Evolutionary conservation across 2,113 vertebrate species (phyloP).

Genomic region (Vidua chalybeata): DNA sequence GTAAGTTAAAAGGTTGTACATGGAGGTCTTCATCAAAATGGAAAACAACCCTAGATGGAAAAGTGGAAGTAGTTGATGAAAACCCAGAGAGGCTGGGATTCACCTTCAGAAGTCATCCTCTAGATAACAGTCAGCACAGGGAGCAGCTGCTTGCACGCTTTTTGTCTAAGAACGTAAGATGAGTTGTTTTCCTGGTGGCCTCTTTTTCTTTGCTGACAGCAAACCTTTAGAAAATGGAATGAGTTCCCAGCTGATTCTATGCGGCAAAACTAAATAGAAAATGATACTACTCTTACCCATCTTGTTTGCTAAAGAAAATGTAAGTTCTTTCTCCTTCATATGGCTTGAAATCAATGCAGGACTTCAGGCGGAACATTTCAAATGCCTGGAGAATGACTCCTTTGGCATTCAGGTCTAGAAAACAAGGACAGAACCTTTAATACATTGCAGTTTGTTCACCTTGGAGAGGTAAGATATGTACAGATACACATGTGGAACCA

Average conservation of each 20-base stretch:
- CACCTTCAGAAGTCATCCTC: not conserved
- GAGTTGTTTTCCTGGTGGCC: not conserved
- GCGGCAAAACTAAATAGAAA: not conserved
- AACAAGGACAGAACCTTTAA: not conserved
- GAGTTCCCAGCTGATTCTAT: not conserved
- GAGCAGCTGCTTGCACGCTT: not conserved
- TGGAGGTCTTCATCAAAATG: not conserved
- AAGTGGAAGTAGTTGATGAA: not conserved
- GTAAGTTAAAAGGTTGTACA: not conserved
- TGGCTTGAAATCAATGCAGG: constrained; percentile 92
- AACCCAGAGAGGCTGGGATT: not conserved
- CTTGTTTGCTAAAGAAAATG: constrained; percentile 83
- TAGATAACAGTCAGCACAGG: not conserved
- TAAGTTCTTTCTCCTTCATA: constrained; percentile 87
- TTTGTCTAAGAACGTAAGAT: not conserved
- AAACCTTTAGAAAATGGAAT: not conserved
- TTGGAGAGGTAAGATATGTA: not conserved
- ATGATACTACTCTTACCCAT: constrained; percentile 75
- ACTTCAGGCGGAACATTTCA: constrained; percentile 92
- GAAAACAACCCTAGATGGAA: not conserved
- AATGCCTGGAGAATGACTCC: constrained; percentile 86
- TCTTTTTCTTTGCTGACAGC: not conserved
- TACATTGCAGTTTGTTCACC: not conserved
- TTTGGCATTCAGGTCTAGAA: constrained; percentile 83
- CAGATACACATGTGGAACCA: rapidly evolving